phyloP scores from a whole-genome alignment of 2,113 vertebrate species.

The Engystomops pustulosus region DNA sequence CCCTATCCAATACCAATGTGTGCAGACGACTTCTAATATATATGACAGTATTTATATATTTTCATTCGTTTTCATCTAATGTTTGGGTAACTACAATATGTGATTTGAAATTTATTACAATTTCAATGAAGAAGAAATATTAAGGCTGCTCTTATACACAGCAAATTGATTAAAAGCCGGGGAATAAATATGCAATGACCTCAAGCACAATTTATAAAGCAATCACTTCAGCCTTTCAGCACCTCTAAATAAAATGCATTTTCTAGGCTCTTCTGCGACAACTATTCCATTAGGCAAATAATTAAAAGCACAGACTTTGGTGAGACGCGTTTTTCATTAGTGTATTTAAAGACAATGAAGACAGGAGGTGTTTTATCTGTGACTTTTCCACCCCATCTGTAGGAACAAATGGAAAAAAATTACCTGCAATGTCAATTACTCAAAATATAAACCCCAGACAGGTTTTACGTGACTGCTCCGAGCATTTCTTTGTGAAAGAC shows the following conservation, averaged over 20 bases:
- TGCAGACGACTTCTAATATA: not conserved
- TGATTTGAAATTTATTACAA: not conserved
- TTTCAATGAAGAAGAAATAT: not conserved
- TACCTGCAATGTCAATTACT: not conserved
- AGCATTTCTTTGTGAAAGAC: not conserved
- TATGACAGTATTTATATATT: not conserved
- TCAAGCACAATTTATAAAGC: not conserved
- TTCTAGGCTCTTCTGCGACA: not conserved
- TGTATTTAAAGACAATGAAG: not conserved
- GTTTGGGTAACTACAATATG: not conserved
- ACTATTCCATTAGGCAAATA: conserved; percentile 24
- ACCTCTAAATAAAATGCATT: not conserved
- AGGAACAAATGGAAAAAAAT: not conserved
- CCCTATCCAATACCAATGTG: not conserved
- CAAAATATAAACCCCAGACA: not conserved
- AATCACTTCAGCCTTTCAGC: not conserved
- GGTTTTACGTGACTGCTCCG: not conserved
- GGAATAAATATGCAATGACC: conserved; percentile 23
- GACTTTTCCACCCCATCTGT: not conserved
- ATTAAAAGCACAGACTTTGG: not conserved
- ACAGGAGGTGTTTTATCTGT: not conserved
- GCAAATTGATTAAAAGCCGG: conserved; percentile 4
- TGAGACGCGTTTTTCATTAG: not conserved
- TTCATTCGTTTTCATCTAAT: not conserved
- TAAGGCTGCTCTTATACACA: not conserved